A percentile compares a stretch with the other conserved stretches of the same genome.
phyloP scores from a whole-genome alignment of 2,888 invertebrate genomes.

The Lasioglossum zephyrum region DNA sequence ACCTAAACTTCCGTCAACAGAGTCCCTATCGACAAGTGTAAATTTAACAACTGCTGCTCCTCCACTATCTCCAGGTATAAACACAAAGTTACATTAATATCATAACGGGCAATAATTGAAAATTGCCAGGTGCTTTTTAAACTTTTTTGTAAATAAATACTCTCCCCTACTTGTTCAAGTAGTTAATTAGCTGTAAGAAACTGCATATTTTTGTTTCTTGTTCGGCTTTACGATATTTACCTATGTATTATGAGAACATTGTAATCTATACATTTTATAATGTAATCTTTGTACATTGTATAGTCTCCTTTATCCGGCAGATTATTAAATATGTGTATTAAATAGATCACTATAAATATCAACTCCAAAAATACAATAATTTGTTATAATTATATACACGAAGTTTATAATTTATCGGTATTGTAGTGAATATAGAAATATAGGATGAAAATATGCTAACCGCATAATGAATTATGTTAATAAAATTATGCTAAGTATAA shows the following conservation, averaged over 20 bases:
- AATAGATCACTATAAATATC: slow-evolving; percentile 33
- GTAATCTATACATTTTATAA: slow-evolving; percentile 37
- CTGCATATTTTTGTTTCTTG: slow-evolving; percentile 40
- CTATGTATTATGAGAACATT: slow-evolving; percentile 49
- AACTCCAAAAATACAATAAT: slow-evolving; percentile 28
- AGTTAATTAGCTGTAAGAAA: slow-evolving; percentile 43
- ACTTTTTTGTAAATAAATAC: slow-evolving; percentile 39
- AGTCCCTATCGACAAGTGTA: slow-evolving; percentile 80
- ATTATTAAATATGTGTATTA: slow-evolving; percentile 36
- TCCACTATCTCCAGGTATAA: slow-evolving; percentile 81
- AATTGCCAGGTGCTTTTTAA: slow-evolving; percentile 56
- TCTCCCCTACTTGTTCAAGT: slow-evolving; percentile 35
- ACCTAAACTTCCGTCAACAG: slow-evolving; percentile 82
- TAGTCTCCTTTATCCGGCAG: slow-evolving; percentile 27
- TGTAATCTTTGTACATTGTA: slow-evolving; percentile 52
- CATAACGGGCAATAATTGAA: slow-evolving; percentile 52
- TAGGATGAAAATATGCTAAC: slow-evolving; percentile 42
- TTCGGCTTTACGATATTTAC: slow-evolving; percentile 40
- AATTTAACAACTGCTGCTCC: slow-evolving; percentile 76
- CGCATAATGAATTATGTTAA: slow-evolving; percentile 57
- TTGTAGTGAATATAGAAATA: slow-evolving; percentile 14
- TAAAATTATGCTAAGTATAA: slow-evolving; percentile 16
- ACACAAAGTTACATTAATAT: slow-evolving; percentile 57
- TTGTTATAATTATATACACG: slow-evolving; percentile 24
- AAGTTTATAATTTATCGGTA: slow-evolving; percentile 29